Percentiles rank a stretch among this genome's conserved stretches.
These are phyloP conservation scores for Idaea biselata DNA, from an alignment of 2,888 invertebrate species.

Conservation along the genomic window DNA sequence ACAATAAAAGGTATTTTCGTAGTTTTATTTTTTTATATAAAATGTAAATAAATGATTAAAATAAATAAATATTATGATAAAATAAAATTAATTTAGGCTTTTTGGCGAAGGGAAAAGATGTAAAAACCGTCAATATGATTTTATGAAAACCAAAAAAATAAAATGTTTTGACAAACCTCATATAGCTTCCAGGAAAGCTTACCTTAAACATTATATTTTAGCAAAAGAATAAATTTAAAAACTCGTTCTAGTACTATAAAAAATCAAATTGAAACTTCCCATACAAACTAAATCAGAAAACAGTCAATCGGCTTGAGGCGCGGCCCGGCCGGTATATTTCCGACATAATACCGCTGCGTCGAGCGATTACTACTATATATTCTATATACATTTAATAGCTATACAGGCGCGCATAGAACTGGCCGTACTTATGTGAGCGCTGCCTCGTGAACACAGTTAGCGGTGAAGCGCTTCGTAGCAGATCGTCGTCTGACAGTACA, in stretches of 20 bases:
- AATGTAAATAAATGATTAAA: neutral
- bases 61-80: neutral
- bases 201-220: conserved; percentile 69
- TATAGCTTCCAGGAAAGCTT: conserved; percentile 71
- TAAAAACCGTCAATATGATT: conserved; percentile 15
- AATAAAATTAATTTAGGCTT: neutral
- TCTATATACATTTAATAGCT: conserved; percentile 82
- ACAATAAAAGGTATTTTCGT: neutral
- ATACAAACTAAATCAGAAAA: conserved; percentile 78
- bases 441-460: conserved; percentile 52
- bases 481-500: conserved; percentile 44
- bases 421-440: conserved; percentile 81
- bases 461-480: conserved; percentile 64
- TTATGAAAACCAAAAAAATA: conserved; percentile 44
- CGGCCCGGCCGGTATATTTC: conserved; percentile 79
- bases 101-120: neutral
- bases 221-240: conserved; percentile 64
- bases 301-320: conserved; percentile 74
- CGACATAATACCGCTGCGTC: conserved; percentile 82
- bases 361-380: conserved; percentile 82
- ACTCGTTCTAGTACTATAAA: conserved; percentile 65
- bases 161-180: conserved; percentile 48
- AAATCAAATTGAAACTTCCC: conserved; percentile 73
- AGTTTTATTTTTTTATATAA: neutral
- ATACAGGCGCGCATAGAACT: conserved; percentile 82